Conservation (phyloP, 2,888 invertebrate genomes). For the Lampropteryx suffumata region DNA sequence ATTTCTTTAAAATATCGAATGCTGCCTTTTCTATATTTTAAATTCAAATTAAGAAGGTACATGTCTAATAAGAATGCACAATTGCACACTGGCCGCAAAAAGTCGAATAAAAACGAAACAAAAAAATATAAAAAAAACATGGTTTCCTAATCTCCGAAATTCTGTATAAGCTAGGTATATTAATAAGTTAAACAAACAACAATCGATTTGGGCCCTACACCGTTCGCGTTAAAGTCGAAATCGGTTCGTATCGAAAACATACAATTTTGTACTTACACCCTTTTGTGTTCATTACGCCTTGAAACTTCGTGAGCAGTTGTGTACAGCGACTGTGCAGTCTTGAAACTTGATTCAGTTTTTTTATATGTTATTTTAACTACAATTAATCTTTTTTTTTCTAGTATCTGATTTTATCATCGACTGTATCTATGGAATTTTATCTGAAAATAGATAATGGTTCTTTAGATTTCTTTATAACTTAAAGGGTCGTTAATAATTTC, state of each 20-base stretch:
- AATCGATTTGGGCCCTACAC: conserved; percentile 31
- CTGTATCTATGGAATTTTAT: no score
- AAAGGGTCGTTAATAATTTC: no score
- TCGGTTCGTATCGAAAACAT: conserved; percentile 30
- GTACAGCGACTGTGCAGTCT: conserved; percentile 41
- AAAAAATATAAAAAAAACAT: conserved; percentile 52
- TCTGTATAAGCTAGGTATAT: conserved; percentile 68
- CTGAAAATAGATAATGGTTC: no score
- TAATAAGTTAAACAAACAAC: conserved; percentile 67
- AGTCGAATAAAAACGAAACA: conserved; percentile 41
- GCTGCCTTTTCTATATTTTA: no score
- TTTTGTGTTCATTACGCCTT: conserved; percentile 51
- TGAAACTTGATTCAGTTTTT: conserved; percentile 55
- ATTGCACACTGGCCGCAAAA: conserved; percentile 33
- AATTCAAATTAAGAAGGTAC: no score
- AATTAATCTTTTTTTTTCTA: no score
- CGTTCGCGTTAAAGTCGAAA: conserved; percentile 30
- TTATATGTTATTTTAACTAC: not conserved
- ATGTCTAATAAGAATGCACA: not conserved
- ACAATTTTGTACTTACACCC: conserved; percentile 51
- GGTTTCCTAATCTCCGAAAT: conserved; percentile 77
- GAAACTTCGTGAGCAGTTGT: conserved; percentile 71
- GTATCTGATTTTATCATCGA: no score
- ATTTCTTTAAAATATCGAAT: no score
- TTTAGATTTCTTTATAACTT: no score